phyloP scores from a whole-genome alignment of 2,113 vertebrate genomes.

The chimpanzee (Pan troglodytes) region DNA sequence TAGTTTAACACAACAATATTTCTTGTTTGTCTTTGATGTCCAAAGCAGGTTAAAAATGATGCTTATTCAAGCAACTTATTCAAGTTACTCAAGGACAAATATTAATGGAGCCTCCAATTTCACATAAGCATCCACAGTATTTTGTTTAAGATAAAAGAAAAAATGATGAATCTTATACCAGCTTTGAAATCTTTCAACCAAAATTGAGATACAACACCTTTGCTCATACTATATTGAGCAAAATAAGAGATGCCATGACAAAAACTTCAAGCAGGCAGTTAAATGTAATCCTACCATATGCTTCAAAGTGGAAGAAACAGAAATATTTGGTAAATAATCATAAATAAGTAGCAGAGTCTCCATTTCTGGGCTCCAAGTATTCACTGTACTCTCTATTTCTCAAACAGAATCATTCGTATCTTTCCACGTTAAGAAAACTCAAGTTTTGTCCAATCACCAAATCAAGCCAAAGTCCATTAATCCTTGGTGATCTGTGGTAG shows the following conservation, averaged over 20 bases:
- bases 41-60: not conserved
- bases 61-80: not conserved
- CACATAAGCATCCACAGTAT: not conserved
- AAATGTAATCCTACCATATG: not conserved
- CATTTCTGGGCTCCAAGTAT: not conserved
- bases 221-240: not conserved
- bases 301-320: not conserved
- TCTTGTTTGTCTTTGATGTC: not conserved
- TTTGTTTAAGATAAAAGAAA: not conserved
- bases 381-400: not conserved
- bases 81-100: not conserved
- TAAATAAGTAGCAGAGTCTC: not conserved
- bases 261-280: not conserved
- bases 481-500: not conserved
- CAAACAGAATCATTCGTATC: not conserved
- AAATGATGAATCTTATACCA: not conserved
- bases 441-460: not conserved
- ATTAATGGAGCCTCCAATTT: fast-evolving
- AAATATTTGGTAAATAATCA: not conserved
- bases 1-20: not conserved
- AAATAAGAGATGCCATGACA: not conserved
- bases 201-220: not conserved
- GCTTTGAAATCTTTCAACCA: not conserved
- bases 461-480: not conserved
- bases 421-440: not conserved